Conservation (phyloP, 92 coral and sea anemone genomes). For the Porites evermanni region DNA sequence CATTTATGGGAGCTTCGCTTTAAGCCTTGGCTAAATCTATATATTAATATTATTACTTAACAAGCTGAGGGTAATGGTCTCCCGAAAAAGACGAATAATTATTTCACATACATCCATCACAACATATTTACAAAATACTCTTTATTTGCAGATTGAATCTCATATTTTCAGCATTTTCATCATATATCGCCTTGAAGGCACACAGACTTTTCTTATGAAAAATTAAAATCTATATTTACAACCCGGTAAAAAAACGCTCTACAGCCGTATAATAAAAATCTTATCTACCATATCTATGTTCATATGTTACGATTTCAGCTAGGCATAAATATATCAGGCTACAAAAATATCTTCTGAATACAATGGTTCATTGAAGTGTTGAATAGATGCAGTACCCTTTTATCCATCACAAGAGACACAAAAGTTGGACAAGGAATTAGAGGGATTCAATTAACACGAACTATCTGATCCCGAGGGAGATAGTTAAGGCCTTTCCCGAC, state of each 20-base stretch:
- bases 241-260: constrained; percentile 73
- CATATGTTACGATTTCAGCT: constrained; percentile 15
- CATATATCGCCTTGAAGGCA: constrained; percentile 68
- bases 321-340: constrained; percentile 78
- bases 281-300: constrained; percentile 17
- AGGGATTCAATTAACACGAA: background rate
- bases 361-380: background rate
- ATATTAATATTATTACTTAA: too few species aligned
- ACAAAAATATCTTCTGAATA: constrained; percentile 76
- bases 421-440: background rate
- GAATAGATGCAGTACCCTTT: background rate
- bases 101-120: background rate
- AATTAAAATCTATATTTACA: constrained; percentile 82
- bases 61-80: too few species aligned
- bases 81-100: too few species aligned
- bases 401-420: background rate
- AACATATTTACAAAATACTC: constrained; percentile 54
- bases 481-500: too few species aligned
- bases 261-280: constrained; percentile 55
- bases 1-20: too few species aligned
- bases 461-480: too few species aligned
- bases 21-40: too few species aligned
- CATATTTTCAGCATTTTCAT: constrained; percentile 58
- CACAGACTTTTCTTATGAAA: constrained; percentile 64
- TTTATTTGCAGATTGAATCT: constrained; percentile 64